A percentile compares a stretch with the other conserved stretches of the same genome.
Evolutionary conservation across 2,797 vertebrate species (phyloP).

Genomic region (Glossophaga mutica): DNA sequence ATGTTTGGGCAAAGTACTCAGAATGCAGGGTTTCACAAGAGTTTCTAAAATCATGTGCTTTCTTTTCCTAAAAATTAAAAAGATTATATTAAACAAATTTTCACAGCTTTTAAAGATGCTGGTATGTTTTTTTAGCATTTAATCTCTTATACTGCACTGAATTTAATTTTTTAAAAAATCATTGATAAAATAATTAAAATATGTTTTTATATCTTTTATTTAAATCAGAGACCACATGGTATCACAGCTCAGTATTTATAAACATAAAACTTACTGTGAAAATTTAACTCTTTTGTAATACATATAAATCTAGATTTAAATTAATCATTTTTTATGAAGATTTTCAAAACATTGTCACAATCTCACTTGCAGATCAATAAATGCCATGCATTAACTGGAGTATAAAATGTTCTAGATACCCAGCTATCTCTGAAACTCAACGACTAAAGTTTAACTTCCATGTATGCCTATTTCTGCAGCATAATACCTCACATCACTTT

Average conservation of each 20-base stretch:
- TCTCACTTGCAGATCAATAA: neutral
- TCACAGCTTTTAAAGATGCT: neutral
- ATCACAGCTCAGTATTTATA: neutral
- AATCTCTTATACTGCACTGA: neutral
- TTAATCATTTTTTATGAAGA: neutral
- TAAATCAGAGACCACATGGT: neutral
- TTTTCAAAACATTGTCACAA: neutral
- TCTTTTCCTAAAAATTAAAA: neutral
- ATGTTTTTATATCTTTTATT: constrained; percentile 10
- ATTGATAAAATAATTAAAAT: constrained; percentile 8
- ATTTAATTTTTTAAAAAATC: neutral
- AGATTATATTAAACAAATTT: neutral
- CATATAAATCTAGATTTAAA: neutral
- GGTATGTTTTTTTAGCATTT: neutral
- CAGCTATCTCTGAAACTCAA: neutral
- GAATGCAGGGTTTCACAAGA: constrained; percentile 23
- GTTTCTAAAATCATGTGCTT: neutral
- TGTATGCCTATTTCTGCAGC: neutral
- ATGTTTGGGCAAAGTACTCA: neutral
- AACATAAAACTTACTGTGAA: neutral
- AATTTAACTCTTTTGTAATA: neutral
- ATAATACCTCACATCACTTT: neutral
- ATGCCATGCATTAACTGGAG: neutral
- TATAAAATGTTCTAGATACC: neutral
- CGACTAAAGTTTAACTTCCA: neutral